Percentiles rank a stretch among this genome's conserved stretches.
Evolutionary conservation across 92 coral and sea anemone genomes (phyloP).

Genomic region (Paragorgia papillata): DNA sequence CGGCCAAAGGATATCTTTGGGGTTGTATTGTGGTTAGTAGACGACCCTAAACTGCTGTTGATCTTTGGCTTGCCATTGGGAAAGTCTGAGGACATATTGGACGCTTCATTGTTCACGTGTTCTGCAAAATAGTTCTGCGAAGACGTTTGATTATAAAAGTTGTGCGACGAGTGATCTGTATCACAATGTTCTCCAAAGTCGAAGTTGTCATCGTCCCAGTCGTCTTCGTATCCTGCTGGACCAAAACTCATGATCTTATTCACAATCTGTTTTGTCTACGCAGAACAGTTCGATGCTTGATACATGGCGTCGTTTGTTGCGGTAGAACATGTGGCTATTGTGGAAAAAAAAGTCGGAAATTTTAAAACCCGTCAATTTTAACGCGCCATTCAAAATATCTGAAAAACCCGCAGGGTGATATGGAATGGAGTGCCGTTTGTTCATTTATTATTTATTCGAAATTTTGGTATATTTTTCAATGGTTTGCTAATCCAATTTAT

Average conservation of each 20-base stretch:
- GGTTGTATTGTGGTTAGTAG: neutral
- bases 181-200: conserved; percentile 48
- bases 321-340: no score
- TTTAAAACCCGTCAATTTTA: no score
- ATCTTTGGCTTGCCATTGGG: neutral
- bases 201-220: conserved; percentile 85
- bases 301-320: no score
- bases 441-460: no score
- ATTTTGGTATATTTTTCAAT: no score
- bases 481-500: no score
- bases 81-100: neutral
- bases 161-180: neutral
- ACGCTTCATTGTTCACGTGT: conserved; percentile 11
- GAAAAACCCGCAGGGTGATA: no score
- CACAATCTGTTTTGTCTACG: no score
- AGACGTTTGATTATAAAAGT: neutral
- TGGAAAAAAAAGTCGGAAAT: no score
- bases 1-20: neutral
- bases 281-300: no score
- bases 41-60: neutral
- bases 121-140: neutral
- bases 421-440: no score
- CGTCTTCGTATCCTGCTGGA: conserved; percentile 93
- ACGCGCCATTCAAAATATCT: no score
- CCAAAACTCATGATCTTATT: conserved; percentile 70